Conservation (phyloP, 2,797 vertebrate species). For the Benthosema pterotum region DNA sequence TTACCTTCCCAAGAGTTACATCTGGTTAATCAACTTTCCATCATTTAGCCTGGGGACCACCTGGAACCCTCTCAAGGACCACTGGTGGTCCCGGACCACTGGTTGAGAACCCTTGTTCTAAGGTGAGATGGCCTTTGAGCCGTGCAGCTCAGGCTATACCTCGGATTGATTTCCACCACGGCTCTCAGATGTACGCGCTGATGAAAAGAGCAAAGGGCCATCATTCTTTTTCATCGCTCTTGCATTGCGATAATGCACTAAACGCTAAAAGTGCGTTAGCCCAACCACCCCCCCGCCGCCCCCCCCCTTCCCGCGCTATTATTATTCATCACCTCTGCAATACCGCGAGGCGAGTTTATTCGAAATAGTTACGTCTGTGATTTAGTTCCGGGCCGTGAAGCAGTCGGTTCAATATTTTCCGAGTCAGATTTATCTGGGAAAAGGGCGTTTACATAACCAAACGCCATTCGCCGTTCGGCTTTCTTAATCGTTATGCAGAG, state of each 20-base stretch:
- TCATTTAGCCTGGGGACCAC: no score
- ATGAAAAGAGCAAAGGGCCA: conserved; percentile 42
- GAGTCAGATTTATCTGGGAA: background rate
- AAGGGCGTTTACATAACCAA: conserved; percentile 6
- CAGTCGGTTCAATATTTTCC: conserved; percentile 11
- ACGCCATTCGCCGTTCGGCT: background rate
- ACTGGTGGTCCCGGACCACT: no score
- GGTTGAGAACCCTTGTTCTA: background rate
- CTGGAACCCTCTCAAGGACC: no score
- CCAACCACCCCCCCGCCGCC: no score
- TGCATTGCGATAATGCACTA: conserved; percentile 40
- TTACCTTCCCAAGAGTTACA: no score
- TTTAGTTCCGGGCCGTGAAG: conserved; percentile 18
- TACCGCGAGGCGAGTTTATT: conserved; percentile 32
- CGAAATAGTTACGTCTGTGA: conserved; percentile 9
- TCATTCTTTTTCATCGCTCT: conserved; percentile 37
- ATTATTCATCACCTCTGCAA: conserved; percentile 37
- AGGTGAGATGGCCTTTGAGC: conserved; percentile 21
- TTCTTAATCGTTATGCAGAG: no score
- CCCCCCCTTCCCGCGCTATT: conserved; percentile 10
- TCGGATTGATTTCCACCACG: conserved; percentile 41
- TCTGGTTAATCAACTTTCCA: no score
- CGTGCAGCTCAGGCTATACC: conserved; percentile 33
- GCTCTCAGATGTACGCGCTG: conserved; percentile 37
- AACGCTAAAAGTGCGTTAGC: conserved; percentile 32